phyloP scores from a whole-genome alignment of 2,888 invertebrate genomes.

The Lochmaea capreae region DNA sequence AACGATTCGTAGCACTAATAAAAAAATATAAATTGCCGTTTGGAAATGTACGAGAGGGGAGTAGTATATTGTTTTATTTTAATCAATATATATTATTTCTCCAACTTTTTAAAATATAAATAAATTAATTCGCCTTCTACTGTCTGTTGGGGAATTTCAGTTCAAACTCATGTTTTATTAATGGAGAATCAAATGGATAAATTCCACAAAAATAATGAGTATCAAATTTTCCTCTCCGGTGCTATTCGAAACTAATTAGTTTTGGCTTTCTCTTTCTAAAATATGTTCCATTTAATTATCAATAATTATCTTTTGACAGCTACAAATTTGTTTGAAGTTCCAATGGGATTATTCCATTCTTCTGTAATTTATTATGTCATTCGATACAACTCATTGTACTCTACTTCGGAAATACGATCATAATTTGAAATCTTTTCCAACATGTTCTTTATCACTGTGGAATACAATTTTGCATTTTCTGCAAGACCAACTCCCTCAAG shows the following conservation, averaged over 20 bases:
- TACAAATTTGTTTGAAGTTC: slow-evolving; percentile 53
- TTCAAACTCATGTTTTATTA: slow-evolving; percentile 21
- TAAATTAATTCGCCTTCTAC: not conserved
- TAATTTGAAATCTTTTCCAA: too few relatives aligned
- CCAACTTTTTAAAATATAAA: too few relatives aligned
- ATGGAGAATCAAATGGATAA: too few relatives aligned
- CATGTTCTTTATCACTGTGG: too few relatives aligned
- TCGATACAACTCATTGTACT: too few relatives aligned
- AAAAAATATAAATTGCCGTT: slow-evolving; percentile 37
- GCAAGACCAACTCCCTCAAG: too few relatives aligned
- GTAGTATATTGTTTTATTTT: slow-evolving; percentile 6
- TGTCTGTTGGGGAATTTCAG: not conserved
- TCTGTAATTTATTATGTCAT: slow-evolving; percentile 40
- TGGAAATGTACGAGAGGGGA: slow-evolving; percentile 4
- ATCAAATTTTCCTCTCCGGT: too few relatives aligned
- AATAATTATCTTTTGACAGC: slow-evolving; percentile 57
- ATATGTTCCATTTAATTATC: slow-evolving; percentile 61
- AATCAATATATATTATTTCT: too few relatives aligned
- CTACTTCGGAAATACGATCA: too few relatives aligned
- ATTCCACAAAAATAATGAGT: too few relatives aligned
- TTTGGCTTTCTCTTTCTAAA: slow-evolving; percentile 52
- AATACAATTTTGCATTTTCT: too few relatives aligned
- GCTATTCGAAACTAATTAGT: too few relatives aligned
- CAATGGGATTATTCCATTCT: slow-evolving; percentile 47
- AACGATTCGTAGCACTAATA: slow-evolving; percentile 36